Evolutionary conservation across 2,888 invertebrate genomes (phyloP).

Genomic region (Villa cingulata): DNA sequence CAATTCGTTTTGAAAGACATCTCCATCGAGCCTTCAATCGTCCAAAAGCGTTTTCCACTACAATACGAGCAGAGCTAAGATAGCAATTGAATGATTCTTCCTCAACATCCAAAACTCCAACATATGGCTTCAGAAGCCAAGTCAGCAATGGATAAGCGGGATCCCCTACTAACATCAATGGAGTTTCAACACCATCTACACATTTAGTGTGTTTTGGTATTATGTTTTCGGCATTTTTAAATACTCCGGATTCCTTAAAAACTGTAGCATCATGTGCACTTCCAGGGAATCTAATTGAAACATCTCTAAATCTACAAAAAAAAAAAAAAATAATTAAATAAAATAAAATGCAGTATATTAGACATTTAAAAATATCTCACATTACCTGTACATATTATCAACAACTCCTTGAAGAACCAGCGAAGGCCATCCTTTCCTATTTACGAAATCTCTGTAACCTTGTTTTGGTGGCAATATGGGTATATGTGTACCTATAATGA

Average conservation of each 20-base stretch:
- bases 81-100: slow-evolving; percentile 9
- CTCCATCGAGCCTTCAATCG: slow-evolving; percentile 10
- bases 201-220: too few species aligned
- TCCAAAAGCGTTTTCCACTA: too few species aligned
- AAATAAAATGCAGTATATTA: too few species aligned
- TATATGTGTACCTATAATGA: neutral
- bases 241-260: slow-evolving; percentile 7
- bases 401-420: neutral
- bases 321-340: too few species aligned
- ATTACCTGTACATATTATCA: neutral
- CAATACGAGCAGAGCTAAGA: too few species aligned
- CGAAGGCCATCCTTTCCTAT: neutral
- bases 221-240: neutral
- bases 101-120: slow-evolving; percentile 1
- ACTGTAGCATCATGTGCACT: slow-evolving; percentile 11
- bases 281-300: too few species aligned
- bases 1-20: slow-evolving; percentile 5
- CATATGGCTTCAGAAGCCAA: slow-evolving; percentile 8
- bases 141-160: slow-evolving; percentile 8
- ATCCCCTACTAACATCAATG: slow-evolving; percentile 3
- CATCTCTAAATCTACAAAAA: too few species aligned
- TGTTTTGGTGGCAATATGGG: neutral
- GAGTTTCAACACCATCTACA: too few species aligned
- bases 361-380: too few species aligned
- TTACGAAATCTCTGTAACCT: neutral